Evolutionary conservation across 1,140 invertebrate species (phyloP).

Genomic region (Hyposmocoma kahamanoa): DNA sequence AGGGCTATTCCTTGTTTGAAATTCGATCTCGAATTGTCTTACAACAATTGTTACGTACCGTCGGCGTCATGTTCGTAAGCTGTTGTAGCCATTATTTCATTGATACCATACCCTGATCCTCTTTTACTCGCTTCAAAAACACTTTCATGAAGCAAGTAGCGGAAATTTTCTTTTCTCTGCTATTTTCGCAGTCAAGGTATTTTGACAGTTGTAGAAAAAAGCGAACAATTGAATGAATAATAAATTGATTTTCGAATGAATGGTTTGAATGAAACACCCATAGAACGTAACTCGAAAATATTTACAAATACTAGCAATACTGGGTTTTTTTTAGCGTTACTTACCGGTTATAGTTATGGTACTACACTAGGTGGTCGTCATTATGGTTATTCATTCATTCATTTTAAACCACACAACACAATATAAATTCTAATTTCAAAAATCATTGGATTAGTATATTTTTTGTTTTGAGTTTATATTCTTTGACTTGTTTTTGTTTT

Average conservation of each 20-base stretch:
- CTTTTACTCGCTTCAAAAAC: too few relatives aligned
- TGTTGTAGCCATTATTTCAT: constrained; percentile 48
- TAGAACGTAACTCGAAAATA: neutral
- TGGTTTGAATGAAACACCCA: too few relatives aligned
- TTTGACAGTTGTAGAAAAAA: constrained; percentile 27
- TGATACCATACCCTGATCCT: neutral
- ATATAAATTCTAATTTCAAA: neutral
- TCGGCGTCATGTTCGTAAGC: constrained; percentile 61
- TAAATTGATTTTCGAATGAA: too few relatives aligned
- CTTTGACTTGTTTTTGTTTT: neutral
- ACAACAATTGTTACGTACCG: constrained; percentile 33
- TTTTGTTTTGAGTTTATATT: neutral
- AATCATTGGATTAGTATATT: too few relatives aligned
- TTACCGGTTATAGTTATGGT: too few relatives aligned
- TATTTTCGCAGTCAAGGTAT: constrained; percentile 27
- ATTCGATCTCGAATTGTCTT: too few relatives aligned
- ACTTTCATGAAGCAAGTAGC: constrained; percentile 9
- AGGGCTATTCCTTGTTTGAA: neutral
- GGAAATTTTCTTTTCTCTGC: constrained; percentile 15
- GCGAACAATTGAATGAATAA: neutral
- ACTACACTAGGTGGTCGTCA: too few relatives aligned
- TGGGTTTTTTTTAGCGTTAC: too few relatives aligned
- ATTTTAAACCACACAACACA: neutral
- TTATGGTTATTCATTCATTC: too few relatives aligned
- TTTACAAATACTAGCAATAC: too few relatives aligned